These are phyloP conservation scores for Sorex araneus DNA, from an alignment of 2,113 vertebrate genomes.

Conservation along the genomic window DNA sequence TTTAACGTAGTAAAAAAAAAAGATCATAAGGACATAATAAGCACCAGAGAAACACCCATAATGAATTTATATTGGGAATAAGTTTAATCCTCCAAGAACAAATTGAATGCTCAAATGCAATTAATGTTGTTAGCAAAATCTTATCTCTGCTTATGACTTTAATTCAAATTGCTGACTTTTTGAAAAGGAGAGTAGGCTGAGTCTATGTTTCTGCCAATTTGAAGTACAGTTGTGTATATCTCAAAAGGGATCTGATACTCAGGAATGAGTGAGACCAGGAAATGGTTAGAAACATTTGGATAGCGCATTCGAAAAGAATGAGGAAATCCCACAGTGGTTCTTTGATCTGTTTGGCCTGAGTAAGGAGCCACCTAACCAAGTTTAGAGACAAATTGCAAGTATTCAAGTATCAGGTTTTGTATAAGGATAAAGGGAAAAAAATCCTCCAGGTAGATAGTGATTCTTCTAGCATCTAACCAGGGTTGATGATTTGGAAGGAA, in stretches of 20 bases:
- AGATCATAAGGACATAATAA: not conserved
- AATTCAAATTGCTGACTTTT: constrained; percentile 47
- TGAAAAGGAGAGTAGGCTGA: not conserved
- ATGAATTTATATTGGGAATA: constrained; percentile 55
- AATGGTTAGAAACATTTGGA: constrained; percentile 1
- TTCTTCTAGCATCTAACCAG: not conserved
- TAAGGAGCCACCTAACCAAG: not conserved
- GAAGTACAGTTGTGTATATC: not conserved
- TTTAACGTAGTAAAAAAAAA: constrained; percentile 28
- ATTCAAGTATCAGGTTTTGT: not conserved
- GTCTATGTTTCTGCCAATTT: constrained; percentile 29
- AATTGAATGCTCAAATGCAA: constrained; percentile 63
- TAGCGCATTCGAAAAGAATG: not conserved
- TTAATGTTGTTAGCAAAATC: not conserved
- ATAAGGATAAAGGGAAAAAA: not conserved
- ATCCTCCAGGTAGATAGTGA: not conserved
- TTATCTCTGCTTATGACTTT: constrained; percentile 61
- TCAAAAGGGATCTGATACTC: not conserved
- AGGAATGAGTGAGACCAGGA: not conserved
- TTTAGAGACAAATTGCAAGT: not conserved
- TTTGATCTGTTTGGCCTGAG: not conserved
- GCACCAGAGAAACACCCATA: not conserved
- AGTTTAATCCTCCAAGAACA: constrained; percentile 55
- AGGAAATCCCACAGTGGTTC: not conserved
- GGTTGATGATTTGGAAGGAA: too few relatives aligned